Evolutionary conservation across 2,888 invertebrate genomes (phyloP).

Genomic region (Resseliella maxima): DNA sequence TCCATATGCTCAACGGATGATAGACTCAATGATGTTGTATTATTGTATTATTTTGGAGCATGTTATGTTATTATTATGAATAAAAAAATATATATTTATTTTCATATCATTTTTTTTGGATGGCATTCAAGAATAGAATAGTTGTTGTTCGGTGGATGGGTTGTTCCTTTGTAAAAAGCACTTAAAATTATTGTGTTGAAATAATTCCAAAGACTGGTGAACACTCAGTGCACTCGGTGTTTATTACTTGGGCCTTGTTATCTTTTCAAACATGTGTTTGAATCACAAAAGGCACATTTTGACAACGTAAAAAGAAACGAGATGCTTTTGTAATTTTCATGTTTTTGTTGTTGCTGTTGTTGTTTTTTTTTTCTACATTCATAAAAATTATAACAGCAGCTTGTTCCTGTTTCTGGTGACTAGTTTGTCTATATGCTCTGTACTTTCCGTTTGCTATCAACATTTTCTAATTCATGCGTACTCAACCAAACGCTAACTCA

Average conservation of each 20-base stretch:
- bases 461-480: background rate
- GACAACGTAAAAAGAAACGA: background rate
- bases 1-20: too few species aligned
- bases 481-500: background rate
- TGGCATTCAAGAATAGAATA: too few species aligned
- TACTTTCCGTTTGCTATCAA: background rate
- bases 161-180: background rate
- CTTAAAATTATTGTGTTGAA: background rate
- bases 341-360: too few species aligned
- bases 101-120: too few species aligned
- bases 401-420: background rate
- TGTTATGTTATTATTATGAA: too few species aligned
- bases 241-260: conserved; percentile 2
- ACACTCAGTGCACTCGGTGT: background rate
- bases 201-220: background rate
- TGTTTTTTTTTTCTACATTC: background rate
- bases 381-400: background rate
- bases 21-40: too few species aligned
- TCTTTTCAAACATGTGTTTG: conserved; percentile 45
- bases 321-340: too few species aligned
- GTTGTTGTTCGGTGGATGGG: too few species aligned
- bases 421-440: background rate
- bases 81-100: too few species aligned
- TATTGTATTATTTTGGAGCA: too few species aligned
- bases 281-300: background rate